These are phyloP conservation scores for Pharmacophagus antenor DNA, from an alignment of 2,888 invertebrate species.

Conservation along the genomic window DNA sequence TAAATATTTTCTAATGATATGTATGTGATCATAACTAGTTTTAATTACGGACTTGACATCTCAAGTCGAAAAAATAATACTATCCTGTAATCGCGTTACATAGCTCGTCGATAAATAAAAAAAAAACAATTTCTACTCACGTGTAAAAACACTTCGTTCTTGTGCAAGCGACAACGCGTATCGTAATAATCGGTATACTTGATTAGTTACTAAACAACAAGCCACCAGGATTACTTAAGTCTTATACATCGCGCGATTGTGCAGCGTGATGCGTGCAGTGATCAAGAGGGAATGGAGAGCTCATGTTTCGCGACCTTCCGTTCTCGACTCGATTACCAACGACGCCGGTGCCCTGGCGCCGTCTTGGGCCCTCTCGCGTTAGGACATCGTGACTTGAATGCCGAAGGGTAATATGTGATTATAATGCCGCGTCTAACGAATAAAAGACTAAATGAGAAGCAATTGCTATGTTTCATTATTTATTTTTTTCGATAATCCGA, in stretches of 20 bases:
- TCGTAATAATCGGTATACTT: slow-evolving; percentile 1
- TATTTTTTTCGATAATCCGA: neutral
- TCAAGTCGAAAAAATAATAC: neutral
- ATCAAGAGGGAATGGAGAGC: slow-evolving; percentile 68
- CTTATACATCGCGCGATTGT: slow-evolving; percentile 32
- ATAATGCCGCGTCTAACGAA: slow-evolving; percentile 33
- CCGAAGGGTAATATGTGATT: slow-evolving; percentile 46
- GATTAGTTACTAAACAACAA: slow-evolving; percentile 14
- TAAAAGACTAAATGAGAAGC: too few species aligned
- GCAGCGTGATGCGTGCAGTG: slow-evolving; percentile 45
- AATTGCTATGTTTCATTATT: too few species aligned
- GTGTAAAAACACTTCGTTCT: slow-evolving; percentile 8
- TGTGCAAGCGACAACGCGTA: slow-evolving; percentile 13
- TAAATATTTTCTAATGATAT: too few species aligned
- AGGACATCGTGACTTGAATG: slow-evolving; percentile 53
- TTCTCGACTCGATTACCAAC: slow-evolving; percentile 71
- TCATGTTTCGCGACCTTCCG: slow-evolving; percentile 76
- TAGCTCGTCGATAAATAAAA: too few species aligned
- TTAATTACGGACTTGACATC: neutral
- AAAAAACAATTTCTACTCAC: slow-evolving; percentile 20
- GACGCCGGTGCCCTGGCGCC: slow-evolving; percentile 71
- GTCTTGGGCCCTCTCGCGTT: slow-evolving; percentile 51
- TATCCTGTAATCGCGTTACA: neutral
- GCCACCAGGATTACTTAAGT: slow-evolving; percentile 26
- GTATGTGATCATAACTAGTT: too few species aligned